Conservation (phyloP, 2,797 vertebrate species). For the Mareca penelope region DNA sequence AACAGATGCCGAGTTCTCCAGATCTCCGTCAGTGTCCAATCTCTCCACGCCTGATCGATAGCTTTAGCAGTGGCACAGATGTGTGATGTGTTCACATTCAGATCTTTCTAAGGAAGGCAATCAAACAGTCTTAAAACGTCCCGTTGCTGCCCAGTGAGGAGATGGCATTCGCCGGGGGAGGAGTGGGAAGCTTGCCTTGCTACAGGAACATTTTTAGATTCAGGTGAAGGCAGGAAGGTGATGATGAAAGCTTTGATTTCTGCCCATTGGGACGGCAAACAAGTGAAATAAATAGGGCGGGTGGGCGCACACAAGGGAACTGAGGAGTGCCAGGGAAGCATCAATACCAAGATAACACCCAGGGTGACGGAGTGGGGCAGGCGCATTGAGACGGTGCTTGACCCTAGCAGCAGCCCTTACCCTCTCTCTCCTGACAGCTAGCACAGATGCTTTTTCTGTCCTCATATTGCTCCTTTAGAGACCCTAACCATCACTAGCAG, state of each 20-base stretch:
- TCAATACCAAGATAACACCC: fast-evolving
- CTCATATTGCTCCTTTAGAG: background rate
- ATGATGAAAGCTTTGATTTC: background rate
- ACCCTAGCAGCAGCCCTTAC: fast-evolving
- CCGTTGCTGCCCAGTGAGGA: background rate
- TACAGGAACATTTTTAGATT: background rate
- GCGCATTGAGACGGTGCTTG: fast-evolving
- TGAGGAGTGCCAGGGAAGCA: background rate
- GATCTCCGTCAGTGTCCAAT: background rate
- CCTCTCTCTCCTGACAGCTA: background rate
- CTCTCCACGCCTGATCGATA: background rate
- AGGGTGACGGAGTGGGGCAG: background rate
- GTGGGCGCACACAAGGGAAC: background rate
- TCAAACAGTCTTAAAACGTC: background rate
- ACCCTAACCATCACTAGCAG: background rate
- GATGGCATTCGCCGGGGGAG: background rate
- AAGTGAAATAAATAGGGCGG: background rate
- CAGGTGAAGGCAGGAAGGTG: background rate
- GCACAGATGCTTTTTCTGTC: background rate
- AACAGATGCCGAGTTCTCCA: background rate
- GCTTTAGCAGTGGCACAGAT: background rate
- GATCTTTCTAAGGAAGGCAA: background rate
- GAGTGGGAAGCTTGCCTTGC: background rate
- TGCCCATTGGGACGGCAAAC: background rate
- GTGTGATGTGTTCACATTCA: background rate